Conservation (phyloP, 2,113 vertebrate species). For the Tachysurus vachellii region DNA sequence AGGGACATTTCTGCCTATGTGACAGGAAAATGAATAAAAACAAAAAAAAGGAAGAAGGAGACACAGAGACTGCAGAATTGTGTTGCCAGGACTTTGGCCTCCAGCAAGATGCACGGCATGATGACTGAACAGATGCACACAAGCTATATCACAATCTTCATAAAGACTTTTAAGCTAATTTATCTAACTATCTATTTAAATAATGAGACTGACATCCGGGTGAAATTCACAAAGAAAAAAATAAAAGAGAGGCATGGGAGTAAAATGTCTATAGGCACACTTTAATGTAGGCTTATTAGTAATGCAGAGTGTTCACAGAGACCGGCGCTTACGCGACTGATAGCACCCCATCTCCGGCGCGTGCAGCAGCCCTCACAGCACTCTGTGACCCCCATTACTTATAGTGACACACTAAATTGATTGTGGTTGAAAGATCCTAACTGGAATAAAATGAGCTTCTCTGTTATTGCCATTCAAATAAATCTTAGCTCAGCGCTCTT, state of each 20-base stretch:
- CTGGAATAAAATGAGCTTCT: slow-evolving; percentile 81
- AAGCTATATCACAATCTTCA: not conserved
- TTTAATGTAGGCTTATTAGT: slow-evolving; percentile 31
- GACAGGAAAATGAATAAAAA: not conserved
- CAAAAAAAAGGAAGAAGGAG: not conserved
- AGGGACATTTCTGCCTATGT: not conserved
- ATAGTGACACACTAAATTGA: slow-evolving; percentile 77
- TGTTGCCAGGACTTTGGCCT: slow-evolving; percentile 16
- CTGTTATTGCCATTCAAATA: slow-evolving; percentile 73
- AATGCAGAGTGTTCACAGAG: slow-evolving; percentile 39
- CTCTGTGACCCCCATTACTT: slow-evolving; percentile 76
- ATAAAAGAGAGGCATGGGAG: not conserved
- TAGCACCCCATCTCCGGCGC: slow-evolving; percentile 65
- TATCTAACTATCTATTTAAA: slow-evolving; percentile 33
- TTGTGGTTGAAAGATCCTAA: slow-evolving; percentile 78
- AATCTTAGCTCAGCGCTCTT: slow-evolving; percentile 65
- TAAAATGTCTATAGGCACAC: slow-evolving; percentile 36
- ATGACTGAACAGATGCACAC: slow-evolving; percentile 38
- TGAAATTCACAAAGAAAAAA: not conserved
- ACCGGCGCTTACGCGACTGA: slow-evolving; percentile 50
- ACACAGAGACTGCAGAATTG: not conserved
- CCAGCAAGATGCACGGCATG: slow-evolving; percentile 29
- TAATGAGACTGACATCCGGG: not conserved
- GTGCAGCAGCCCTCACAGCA: slow-evolving; percentile 45
- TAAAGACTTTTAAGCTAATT: slow-evolving; percentile 38